These are phyloP conservation scores for Danaus plexippus DNA, from an alignment of 1,140 invertebrate genomes.

Conservation along the genomic window DNA sequence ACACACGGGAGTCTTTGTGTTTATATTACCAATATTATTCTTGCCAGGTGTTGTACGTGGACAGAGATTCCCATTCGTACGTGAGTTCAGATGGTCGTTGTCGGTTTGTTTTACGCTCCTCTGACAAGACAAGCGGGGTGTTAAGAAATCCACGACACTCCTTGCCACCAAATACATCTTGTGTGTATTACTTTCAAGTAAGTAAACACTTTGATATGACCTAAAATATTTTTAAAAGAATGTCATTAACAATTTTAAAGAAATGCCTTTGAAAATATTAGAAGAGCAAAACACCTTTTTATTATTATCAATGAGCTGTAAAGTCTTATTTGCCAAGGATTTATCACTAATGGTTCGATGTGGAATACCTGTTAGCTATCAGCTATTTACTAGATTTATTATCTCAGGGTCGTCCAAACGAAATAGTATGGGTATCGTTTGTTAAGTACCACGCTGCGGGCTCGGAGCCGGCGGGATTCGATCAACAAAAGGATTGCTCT, in stretches of 20 bases:
- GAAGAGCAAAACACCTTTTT: neutral
- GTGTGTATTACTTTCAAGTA: slow-evolving; percentile 83
- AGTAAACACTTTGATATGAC: slow-evolving; percentile 5
- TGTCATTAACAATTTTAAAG: too few species aligned
- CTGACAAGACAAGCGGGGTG: slow-evolving; percentile 80
- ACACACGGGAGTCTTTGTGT: slow-evolving; percentile 9
- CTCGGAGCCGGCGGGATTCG: slow-evolving; percentile 76
- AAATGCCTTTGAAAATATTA: too few species aligned
- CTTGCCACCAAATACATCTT: slow-evolving; percentile 84
- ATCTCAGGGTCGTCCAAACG: slow-evolving; percentile 76
- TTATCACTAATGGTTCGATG: neutral
- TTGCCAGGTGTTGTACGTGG: slow-evolving; percentile 79
- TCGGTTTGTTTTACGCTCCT: slow-evolving; percentile 82
- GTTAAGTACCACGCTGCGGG: slow-evolving; percentile 84
- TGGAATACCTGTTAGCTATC: slow-evolving; percentile 1
- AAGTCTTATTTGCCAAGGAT: neutral
- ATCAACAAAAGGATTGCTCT: slow-evolving; percentile 78
- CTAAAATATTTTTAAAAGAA: too few species aligned
- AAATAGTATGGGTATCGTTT: slow-evolving; percentile 88
- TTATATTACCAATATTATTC: slow-evolving; percentile 31
- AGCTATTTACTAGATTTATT: slow-evolving; percentile 7
- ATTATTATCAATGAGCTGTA: neutral
- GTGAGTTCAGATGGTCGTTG: slow-evolving; percentile 81
- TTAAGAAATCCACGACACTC: slow-evolving; percentile 83
- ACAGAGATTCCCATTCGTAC: slow-evolving; percentile 81